Evolutionary conservation across 1,140 invertebrate species (phyloP), one percentile per base, ranked within the genome.

Genomic region (Bursaphelenchus mucronatus): DNA sequence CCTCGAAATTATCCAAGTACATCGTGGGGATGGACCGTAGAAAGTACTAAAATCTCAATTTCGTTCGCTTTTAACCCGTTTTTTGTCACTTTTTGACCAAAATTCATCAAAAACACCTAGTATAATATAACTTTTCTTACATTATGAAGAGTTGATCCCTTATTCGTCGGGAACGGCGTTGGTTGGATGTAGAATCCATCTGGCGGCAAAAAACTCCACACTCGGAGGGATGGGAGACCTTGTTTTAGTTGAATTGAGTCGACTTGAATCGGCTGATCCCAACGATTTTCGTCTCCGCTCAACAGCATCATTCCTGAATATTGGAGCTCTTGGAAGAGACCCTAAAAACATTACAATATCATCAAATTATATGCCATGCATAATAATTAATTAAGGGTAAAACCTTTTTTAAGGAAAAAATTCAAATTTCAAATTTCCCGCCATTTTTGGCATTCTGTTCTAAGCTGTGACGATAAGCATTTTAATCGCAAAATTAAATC

Each of bases 181-280:
- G 61, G 62, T 64, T 63, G 61, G 9, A 63, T 65, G 55, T 39
- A 63, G 8, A 63, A 63, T 21, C 1, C 53, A 21, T 55, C 53
- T 6, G 30, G 62, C 55, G 30, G 61, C 61, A 13, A 11, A 8
- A 13, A 63, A 41, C 53, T 15, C n/a, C n/a, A n/a, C 6, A 13
- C 58, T 19, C 13, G 15, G n/a, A 11, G 17, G 21, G 53, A 3
- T 17, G 55, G 11, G 3, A 6, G 13, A 15, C 19, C 58, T 55
- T 1, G 40, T 59, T 50, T 21, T n/a, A 19, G 11, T 49, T 47
- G 11, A 6, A 30, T 39, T 50, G 57, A n/a, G 11, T 59, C 40
- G 1, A 63, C 19, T n/a, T 11, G 30, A 62, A 63, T 13, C 11
- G 61, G 13, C 30, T 40, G 53, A 39, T 63, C 30, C 61, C 61